Base-by-base conservation (phyloP, 2,113 vertebrate genomes). In the Mionectes macconnelli region DNA sequence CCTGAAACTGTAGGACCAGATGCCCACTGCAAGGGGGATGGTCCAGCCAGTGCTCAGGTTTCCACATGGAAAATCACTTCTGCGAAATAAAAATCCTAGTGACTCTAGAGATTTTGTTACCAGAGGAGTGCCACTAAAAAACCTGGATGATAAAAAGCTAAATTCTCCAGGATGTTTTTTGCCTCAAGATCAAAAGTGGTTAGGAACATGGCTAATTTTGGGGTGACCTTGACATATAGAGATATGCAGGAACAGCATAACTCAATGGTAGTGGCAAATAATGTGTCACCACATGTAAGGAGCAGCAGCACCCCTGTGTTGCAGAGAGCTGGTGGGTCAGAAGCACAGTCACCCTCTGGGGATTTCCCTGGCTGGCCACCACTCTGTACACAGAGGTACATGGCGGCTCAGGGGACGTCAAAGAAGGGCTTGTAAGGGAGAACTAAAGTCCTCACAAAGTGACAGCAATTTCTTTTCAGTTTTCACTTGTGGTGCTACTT, bases 261-360 rank as follows among this genome's bases (percentile, higher is more conserved):
- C 19, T 40, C 44, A 35, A 12, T 45, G 55, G 45, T n/a, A 84
- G 37, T 37, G 25, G 40, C 57, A 42, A 14, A 14, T 56, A 74
- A 30, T 0, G 1, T 31, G 25, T 42, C 39, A 13, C 37, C 3
- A 1, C 7, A n/a, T 1, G 1, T 6, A 30, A 68, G 53, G 55
- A 89, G 59, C 12, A 44, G 64, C 14, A 52, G 37, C 68, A 56
- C 20, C 9, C 1, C 28, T 17, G 50, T 8, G 19, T 4, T 49
- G 55, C 42, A 75, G 88, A 40, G 77, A 14, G 28, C 53, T 37
- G 67, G 13, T 24, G 30, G 40, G n/a, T 31, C 27, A 14, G 63
- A 30, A 9, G n/a, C 24, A 37, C 15, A 10, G 67, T 10, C n/a
- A 20, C 22, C 14, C n/a, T n/a, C 57, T 0, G 17, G 31, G 23